These are phyloP conservation scores for Adelosebastes latens DNA, from an alignment of 2,797 vertebrate species.

Conservation along the genomic window DNA sequence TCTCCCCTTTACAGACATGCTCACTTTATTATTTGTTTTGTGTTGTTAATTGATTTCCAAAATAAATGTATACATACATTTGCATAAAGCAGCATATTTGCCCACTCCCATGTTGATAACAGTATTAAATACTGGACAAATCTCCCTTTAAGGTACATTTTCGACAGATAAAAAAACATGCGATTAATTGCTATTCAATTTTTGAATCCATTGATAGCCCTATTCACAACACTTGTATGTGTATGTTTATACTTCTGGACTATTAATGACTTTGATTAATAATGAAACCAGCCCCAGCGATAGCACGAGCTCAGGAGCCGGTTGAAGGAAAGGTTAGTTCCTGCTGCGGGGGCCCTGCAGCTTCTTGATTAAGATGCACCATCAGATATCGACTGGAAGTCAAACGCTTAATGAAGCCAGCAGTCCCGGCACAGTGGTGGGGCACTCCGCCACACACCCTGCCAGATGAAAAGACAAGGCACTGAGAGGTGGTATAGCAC, in stretches of 20 bases:
- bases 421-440: conserved; percentile 65
- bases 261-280: conserved; percentile 62
- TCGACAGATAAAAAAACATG: too few relatives aligned
- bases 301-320: conserved; percentile 42
- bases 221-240: not conserved
- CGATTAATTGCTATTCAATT: too few relatives aligned
- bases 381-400: conserved; percentile 81
- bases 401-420: conserved; percentile 82
- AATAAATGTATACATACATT: too few relatives aligned
- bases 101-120: too few relatives aligned
- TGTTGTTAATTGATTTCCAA: too few relatives aligned
- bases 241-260: conserved; percentile 18
- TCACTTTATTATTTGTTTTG: too few relatives aligned
- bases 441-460: conserved; percentile 52
- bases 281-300: conserved; percentile 49
- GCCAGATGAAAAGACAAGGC: conserved; percentile 71
- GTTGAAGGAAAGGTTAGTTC: conserved; percentile 72
- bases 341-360: conserved; percentile 66
- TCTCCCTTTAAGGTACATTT: too few relatives aligned
- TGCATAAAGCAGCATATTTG: too few relatives aligned
- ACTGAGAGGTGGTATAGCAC: conserved; percentile 43
- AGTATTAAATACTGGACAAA: too few relatives aligned
- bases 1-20: too few relatives aligned
- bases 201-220: too few relatives aligned
- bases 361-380: conserved; percentile 79